phyloP scores from a whole-genome alignment of 2,888 invertebrate species.

The Blomia tropicalis region DNA sequence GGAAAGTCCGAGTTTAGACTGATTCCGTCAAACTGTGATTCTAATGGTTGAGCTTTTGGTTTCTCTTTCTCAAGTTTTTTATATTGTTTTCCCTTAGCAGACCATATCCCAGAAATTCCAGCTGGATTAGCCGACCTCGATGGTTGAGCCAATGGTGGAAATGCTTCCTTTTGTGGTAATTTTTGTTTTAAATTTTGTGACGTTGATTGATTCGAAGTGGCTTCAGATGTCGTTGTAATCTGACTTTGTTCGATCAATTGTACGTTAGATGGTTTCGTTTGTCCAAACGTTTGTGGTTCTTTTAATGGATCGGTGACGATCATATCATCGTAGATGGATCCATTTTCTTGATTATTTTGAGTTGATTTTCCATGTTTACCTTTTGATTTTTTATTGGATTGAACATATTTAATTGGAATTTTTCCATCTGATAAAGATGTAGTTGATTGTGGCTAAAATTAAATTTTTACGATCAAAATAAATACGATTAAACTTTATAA shows the following conservation, averaged over 20 bases:
- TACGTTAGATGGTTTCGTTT: background rate
- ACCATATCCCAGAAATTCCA: background rate
- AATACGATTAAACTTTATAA: too few relatives aligned
- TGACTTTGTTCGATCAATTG: constrained; percentile 10
- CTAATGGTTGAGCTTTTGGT: too few relatives aligned
- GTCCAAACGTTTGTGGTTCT: background rate
- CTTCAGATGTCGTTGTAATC: too few relatives aligned
- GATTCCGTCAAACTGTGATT: background rate
- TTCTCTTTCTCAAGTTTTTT: too few relatives aligned
- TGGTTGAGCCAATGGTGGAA: background rate
- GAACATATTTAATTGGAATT: too few relatives aligned
- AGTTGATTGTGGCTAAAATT: background rate
- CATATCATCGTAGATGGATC: constrained; percentile 1
- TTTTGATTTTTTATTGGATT: too few relatives aligned
- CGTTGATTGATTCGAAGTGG: background rate
- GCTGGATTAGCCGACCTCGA: background rate
- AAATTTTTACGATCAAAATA: too few relatives aligned
- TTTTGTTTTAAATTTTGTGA: background rate
- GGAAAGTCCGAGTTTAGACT: too few relatives aligned
- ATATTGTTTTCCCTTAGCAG: too few relatives aligned
- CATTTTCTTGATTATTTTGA: background rate
- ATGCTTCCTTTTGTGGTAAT: background rate
- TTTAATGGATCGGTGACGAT: constrained; percentile 6
- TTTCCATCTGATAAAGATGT: too few relatives aligned
- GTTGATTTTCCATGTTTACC: background rate